Conservation (phyloP, 1,140 invertebrate species). For the Maconellicoccus hirsutus region DNA sequence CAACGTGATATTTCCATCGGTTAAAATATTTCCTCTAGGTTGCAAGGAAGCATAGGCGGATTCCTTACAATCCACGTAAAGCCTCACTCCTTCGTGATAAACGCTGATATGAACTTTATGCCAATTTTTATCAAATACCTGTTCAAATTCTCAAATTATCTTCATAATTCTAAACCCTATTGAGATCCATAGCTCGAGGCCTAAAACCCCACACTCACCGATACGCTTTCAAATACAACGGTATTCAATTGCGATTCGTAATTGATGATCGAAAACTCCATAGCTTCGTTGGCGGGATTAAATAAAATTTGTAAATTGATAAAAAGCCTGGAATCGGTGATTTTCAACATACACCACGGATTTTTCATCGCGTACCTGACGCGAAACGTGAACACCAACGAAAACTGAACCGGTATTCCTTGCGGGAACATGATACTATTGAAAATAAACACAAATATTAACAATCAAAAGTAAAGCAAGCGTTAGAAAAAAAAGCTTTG, state of each 20-base stretch:
- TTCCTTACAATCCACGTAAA: constrained; percentile 59
- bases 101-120: constrained; percentile 69
- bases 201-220: background rate
- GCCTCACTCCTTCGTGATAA: constrained; percentile 47
- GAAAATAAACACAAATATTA: no score
- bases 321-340: constrained; percentile 44
- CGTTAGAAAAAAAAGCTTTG: no score
- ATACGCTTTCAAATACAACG: background rate
- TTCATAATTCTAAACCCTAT: no score
- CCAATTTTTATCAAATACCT: constrained; percentile 67
- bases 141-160: no score
- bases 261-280: constrained; percentile 51
- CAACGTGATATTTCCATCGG: constrained; percentile 53
- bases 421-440: constrained; percentile 50
- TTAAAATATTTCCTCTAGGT: constrained; percentile 46
- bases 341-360: constrained; percentile 57
- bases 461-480: no score
- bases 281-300: constrained; percentile 45
- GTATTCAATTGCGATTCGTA: constrained; percentile 47
- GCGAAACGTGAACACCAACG: constrained; percentile 53
- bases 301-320: constrained; percentile 57
- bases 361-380: constrained; percentile 44
- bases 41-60: constrained; percentile 38
- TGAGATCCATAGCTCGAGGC: no score
- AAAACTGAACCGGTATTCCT: constrained; percentile 58